A percentile compares a stretch with the other conserved stretches of the same genome.
phyloP scores from a whole-genome alignment of 2,888 invertebrate species.

The Pimpla rufipes region DNA sequence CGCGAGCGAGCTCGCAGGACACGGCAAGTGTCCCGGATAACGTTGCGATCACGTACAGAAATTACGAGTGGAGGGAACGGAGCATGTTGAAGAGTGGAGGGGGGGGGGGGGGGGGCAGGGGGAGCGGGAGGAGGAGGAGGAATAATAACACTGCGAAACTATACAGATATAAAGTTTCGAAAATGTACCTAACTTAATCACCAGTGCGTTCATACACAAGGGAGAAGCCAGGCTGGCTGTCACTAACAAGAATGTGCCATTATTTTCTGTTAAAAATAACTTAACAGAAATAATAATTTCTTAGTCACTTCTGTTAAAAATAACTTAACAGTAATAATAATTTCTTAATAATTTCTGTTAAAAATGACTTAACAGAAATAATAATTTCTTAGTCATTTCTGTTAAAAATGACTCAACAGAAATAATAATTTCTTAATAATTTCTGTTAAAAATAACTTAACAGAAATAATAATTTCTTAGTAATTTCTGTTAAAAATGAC shows the following conservation, averaged over 20 bases:
- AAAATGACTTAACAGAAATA: too few relatives aligned
- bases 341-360: too few relatives aligned
- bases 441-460: too few relatives aligned
- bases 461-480: too few relatives aligned
- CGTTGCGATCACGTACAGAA: constrained; percentile 65
- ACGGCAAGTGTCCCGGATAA: constrained; percentile 55
- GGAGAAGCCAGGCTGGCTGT: neutral
- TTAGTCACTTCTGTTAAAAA: too few relatives aligned
- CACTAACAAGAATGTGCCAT: neutral
- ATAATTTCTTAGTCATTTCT: too few relatives aligned
- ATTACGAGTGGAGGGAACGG: constrained; percentile 49
- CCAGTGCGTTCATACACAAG: constrained; percentile 1
- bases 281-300: too few relatives aligned
- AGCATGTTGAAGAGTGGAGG: neutral
- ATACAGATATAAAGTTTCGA: constrained; percentile 27
- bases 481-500: too few relatives aligned
- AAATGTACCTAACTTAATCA: constrained; percentile 20
- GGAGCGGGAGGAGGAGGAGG: constrained; percentile 14
- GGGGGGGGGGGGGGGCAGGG: constrained; percentile 5
- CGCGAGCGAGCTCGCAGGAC: constrained; percentile 2
- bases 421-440: too few relatives aligned
- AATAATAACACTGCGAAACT: constrained; percentile 2
- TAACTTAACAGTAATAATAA: too few relatives aligned
- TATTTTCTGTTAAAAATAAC: too few relatives aligned
- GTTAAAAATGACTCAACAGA: too few relatives aligned